These are phyloP conservation scores for Euwallacea similis DNA, from an alignment of 1,140 invertebrate species.

Conservation along the genomic window DNA sequence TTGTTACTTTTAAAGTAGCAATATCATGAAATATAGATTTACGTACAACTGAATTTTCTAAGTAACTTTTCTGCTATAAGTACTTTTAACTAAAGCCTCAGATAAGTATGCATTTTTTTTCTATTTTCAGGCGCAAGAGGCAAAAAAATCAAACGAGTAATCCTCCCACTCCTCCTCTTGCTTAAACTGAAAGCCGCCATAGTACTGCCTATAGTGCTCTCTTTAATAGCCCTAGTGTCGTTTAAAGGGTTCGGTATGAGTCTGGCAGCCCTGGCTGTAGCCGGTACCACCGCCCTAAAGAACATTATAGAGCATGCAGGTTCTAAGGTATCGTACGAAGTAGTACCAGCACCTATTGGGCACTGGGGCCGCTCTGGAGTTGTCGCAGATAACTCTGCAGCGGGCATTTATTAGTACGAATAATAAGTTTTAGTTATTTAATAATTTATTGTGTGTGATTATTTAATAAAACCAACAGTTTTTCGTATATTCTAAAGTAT, in stretches of 20 bases:
- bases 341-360: slow-evolving; percentile 56
- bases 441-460: slow-evolving; percentile 7
- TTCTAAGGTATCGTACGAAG: slow-evolving; percentile 56
- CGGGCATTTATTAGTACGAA: background rate
- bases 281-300: slow-evolving; percentile 59
- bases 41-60: too few species aligned
- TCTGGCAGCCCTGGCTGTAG: slow-evolving; percentile 63
- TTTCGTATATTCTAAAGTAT: background rate
- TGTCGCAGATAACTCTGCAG: slow-evolving; percentile 13
- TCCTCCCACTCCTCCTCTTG: slow-evolving; percentile 63
- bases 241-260: slow-evolving; percentile 67
- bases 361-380: slow-evolving; percentile 58
- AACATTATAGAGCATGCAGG: slow-evolving; percentile 54
- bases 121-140: slow-evolving; percentile 62
- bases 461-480: slow-evolving; percentile 6
- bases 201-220: slow-evolving; percentile 64
- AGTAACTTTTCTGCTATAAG: too few species aligned
- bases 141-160: slow-evolving; percentile 62
- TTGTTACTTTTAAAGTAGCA: too few species aligned
- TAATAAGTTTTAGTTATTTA: background rate
- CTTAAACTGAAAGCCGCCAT: slow-evolving; percentile 66
- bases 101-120: background rate
- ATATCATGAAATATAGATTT: too few species aligned
- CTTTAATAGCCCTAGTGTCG: slow-evolving; percentile 62
- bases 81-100: background rate